These are phyloP conservation scores for Rhegmatorhina hoffmannsi DNA, from an alignment of 2,113 vertebrate genomes.

Conservation along the genomic window DNA sequence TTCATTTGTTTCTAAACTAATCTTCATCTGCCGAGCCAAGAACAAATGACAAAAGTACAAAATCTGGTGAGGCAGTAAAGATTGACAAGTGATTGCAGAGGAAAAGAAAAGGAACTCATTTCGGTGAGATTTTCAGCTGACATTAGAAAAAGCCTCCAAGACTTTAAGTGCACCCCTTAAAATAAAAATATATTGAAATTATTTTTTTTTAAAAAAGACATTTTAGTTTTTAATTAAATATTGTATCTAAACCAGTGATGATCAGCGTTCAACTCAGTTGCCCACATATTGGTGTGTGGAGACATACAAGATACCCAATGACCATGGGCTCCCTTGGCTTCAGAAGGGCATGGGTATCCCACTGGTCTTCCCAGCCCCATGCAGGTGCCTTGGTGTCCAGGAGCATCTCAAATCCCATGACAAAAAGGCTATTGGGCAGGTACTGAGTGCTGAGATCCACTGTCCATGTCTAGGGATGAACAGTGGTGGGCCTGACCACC, in stretches of 20 bases:
- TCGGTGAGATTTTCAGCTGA: background rate
- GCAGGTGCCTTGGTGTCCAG: background rate
- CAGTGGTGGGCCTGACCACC: background rate
- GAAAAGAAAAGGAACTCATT: background rate
- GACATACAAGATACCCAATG: rapidly evolving
- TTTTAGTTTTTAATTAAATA: background rate
- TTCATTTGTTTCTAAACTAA: constrained; percentile 40
- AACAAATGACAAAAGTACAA: constrained; percentile 30
- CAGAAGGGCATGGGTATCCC: background rate
- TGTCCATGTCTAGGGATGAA: background rate
- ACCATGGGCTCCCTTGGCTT: background rate
- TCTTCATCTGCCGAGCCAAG: constrained; percentile 40
- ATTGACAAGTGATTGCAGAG: background rate
- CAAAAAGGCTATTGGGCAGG: background rate
- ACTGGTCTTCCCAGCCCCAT: background rate
- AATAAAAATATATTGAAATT: background rate
- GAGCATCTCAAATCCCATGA: background rate
- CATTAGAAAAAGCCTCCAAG: background rate
- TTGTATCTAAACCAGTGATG: background rate
- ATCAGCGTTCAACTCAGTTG: background rate
- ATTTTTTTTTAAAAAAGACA: background rate
- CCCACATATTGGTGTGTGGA: background rate
- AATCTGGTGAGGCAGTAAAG: constrained; percentile 5
- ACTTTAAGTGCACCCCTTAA: background rate
- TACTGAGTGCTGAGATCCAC: background rate